Conservation (phyloP, 2,797 vertebrate species). For the Cossypha heuglini region DNA sequence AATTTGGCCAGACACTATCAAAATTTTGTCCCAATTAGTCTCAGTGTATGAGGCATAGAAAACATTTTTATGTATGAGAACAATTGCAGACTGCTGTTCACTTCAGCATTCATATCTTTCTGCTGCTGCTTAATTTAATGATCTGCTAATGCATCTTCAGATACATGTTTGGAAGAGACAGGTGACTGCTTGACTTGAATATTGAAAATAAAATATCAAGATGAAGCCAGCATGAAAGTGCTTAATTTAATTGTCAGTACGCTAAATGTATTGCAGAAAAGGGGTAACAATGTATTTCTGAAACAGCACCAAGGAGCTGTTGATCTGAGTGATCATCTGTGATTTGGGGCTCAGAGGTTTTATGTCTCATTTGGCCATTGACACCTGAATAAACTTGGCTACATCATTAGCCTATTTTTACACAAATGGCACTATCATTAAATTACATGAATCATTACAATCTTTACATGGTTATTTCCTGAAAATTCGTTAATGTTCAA, state of each 20-base stretch:
- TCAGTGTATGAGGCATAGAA: not conserved
- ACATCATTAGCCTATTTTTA: not conserved
- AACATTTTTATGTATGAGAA: not conserved
- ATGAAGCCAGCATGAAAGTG: not conserved
- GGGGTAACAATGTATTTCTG: not conserved
- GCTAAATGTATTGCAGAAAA: not conserved
- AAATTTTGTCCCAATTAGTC: not conserved
- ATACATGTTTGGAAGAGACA: not conserved
- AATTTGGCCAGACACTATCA: not conserved
- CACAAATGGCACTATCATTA: not conserved
- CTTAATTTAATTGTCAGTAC: not conserved
- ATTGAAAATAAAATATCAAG: not conserved
- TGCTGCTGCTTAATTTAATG: not conserved
- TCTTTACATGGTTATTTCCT: not conserved
- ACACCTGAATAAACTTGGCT: constrained; percentile 8
- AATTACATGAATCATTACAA: not conserved
- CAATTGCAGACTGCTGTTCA: not conserved
- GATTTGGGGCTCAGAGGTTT: not conserved
- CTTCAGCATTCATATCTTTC: not conserved
- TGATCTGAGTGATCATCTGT: not conserved
- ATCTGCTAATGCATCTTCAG: not conserved
- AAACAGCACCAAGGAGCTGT: not conserved
- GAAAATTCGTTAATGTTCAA: not conserved
- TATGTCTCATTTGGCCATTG: not conserved
- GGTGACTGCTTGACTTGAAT: not conserved